Conservation (phyloP, 1,140 invertebrate species). For the Leptinotarsa texana region DNA sequence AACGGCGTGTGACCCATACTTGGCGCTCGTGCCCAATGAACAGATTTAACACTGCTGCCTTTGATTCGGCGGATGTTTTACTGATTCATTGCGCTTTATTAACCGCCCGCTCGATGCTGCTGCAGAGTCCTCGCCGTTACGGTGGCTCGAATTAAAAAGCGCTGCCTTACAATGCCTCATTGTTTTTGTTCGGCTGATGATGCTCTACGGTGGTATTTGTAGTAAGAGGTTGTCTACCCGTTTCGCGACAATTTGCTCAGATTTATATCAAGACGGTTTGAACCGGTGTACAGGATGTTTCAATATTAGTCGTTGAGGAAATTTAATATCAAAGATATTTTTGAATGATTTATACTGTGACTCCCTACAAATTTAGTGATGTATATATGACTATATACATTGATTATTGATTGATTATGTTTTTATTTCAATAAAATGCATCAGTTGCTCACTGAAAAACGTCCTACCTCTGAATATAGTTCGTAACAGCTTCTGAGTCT, state of each 20-base stretch:
- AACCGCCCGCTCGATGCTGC: slow-evolving; percentile 26
- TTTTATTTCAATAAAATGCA: too few species aligned
- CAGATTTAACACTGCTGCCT: slow-evolving; percentile 47
- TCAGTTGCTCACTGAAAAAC: too few species aligned
- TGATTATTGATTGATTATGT: too few species aligned
- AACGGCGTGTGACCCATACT: slow-evolving; percentile 39
- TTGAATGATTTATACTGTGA: too few species aligned
- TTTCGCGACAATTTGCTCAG: neutral
- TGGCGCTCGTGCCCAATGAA: slow-evolving; percentile 42
- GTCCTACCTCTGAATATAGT: too few species aligned
- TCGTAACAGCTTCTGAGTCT: too few species aligned
- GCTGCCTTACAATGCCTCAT: neutral
- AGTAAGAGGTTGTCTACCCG: slow-evolving; percentile 1
- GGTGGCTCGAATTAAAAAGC: slow-evolving; percentile 2
- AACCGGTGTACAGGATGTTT: too few species aligned
- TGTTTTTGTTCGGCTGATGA: neutral
- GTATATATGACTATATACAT: too few species aligned
- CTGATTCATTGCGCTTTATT: slow-evolving; percentile 47
- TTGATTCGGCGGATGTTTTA: slow-evolving; percentile 45
- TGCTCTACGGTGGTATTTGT: neutral
- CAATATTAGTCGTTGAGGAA: too few species aligned
- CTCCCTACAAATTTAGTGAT: too few species aligned
- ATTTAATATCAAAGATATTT: too few species aligned
- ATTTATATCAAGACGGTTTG: too few species aligned
- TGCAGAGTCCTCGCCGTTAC: slow-evolving; percentile 27